A percentile compares a stretch with the other conserved stretches of the same genome.
Evolutionary conservation across 1,140 invertebrate species (phyloP).

Genomic region (Sitobion miscanthi): DNA sequence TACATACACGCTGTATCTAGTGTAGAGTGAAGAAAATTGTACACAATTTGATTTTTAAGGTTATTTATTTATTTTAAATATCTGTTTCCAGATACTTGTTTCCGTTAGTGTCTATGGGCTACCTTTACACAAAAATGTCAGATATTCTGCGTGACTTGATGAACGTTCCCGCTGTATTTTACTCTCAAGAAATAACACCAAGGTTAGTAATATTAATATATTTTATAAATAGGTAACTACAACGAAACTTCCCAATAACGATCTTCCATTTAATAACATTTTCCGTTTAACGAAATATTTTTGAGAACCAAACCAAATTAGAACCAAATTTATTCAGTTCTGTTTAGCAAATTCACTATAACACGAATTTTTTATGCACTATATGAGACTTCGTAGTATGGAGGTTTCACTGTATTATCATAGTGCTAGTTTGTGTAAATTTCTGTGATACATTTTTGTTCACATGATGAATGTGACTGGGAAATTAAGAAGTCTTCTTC

Average conservation of each 20-base stretch:
- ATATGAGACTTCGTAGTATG: no score
- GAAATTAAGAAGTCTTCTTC: no score
- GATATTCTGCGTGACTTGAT: conserved; percentile 65
- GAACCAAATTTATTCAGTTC: no score
- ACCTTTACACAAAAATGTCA: conserved; percentile 70
- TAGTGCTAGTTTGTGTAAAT: neutral
- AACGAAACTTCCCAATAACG: no score
- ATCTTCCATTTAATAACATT: no score
- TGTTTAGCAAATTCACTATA: no score
- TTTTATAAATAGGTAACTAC: neutral
- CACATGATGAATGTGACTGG: neutral
- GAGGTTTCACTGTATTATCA: neutral
- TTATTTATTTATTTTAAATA: neutral
- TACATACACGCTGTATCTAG: no score
- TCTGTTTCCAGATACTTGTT: conserved; percentile 67
- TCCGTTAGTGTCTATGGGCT: conserved; percentile 69
- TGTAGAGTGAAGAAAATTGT: neutral
- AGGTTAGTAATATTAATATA: conserved; percentile 21
- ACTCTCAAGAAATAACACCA: conserved; percentile 31
- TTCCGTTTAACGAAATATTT: no score
- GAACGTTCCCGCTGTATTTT: conserved; percentile 49
- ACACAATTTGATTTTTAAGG: neutral
- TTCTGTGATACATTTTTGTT: neutral
- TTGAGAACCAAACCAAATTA: no score
- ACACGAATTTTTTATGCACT: no score